phyloP scores from a whole-genome alignment of 1,140 invertebrate genomes.

The Choristoneura fumiferana region DNA sequence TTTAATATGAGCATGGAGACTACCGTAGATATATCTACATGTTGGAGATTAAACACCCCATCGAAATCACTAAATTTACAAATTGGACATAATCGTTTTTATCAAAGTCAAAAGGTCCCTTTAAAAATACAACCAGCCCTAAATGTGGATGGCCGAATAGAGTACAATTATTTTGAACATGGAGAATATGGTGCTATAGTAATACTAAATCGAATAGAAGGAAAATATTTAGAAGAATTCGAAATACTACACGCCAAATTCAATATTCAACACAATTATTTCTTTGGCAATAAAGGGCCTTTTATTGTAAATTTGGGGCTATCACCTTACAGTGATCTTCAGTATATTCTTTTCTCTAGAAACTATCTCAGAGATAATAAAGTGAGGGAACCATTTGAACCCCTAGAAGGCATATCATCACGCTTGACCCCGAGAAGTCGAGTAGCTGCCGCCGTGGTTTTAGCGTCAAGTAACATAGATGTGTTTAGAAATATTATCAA shows the following conservation, averaged over 20 bases:
- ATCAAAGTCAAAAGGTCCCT: conserved; percentile 86
- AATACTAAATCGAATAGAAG: conserved; percentile 89
- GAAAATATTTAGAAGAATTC: conserved; percentile 84
- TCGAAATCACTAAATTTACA: conserved; percentile 82
- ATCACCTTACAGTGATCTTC: conserved; percentile 89
- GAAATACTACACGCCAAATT: conserved; percentile 85
- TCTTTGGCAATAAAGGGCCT: conserved; percentile 90
- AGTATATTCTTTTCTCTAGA: conserved; percentile 91
- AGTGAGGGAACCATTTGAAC: conserved; percentile 92
- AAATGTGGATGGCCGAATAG: conserved; percentile 88
- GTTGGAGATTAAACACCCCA: conserved; percentile 82
- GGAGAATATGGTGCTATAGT: conserved; percentile 91
- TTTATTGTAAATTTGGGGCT: conserved; percentile 94
- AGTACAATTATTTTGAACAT: conserved; percentile 92
- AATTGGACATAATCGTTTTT: conserved; percentile 92
- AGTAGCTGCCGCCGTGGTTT: conserved; percentile 93
- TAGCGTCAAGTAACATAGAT: conserved; percentile 93
- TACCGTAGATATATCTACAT: conserved; percentile 88
- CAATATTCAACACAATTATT: conserved; percentile 92
- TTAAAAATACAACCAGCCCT: conserved; percentile 91
- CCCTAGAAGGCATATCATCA: conserved; percentile 79
- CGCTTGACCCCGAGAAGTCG: conserved; percentile 91
- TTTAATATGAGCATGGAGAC: conserved; percentile 88
- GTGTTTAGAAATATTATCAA: conserved; percentile 95
- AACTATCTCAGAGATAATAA: conserved; percentile 94